phyloP scores from a whole-genome alignment of 2,797 vertebrate genomes.

The Octomys mimax region DNA sequence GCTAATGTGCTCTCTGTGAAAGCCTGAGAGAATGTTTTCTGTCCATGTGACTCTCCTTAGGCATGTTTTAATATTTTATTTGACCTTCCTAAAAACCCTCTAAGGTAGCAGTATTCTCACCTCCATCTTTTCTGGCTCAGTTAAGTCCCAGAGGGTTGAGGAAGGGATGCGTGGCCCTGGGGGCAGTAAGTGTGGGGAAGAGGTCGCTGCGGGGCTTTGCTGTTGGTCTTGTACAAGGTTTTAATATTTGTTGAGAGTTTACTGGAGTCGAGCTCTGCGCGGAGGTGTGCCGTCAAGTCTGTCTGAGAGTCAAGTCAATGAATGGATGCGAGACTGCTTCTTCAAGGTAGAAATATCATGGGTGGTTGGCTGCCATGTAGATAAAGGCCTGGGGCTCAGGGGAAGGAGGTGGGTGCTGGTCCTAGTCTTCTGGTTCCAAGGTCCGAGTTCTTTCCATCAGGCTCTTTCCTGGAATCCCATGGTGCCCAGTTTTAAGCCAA shows the following conservation, averaged over 20 bases:
- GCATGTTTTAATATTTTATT: no score
- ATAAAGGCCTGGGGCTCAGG: neutral
- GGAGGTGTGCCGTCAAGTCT: neutral
- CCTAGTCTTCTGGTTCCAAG: neutral
- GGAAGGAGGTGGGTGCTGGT: neutral
- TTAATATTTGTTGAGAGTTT: fast-evolving
- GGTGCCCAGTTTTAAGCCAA: neutral
- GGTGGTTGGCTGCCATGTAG: neutral
- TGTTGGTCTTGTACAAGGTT: neutral
- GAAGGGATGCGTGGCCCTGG: neutral
- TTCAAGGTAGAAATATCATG: neutral
- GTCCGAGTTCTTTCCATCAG: neutral
- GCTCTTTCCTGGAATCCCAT: neutral
- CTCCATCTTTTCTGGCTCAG: slow-evolving; percentile 1
- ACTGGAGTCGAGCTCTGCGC: neutral
- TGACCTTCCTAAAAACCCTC: neutral
- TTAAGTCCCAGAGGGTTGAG: neutral
- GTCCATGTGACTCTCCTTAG: no score
- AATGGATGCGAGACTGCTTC: neutral
- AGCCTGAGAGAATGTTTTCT: no score
- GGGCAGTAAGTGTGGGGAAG: neutral
- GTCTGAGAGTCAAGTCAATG: neutral
- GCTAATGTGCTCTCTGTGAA: no score
- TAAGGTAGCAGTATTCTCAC: neutral
- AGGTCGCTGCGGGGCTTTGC: neutral